Base-by-base conservation (phyloP, 2,888 invertebrate species). In the Lochmaea capreae region DNA sequence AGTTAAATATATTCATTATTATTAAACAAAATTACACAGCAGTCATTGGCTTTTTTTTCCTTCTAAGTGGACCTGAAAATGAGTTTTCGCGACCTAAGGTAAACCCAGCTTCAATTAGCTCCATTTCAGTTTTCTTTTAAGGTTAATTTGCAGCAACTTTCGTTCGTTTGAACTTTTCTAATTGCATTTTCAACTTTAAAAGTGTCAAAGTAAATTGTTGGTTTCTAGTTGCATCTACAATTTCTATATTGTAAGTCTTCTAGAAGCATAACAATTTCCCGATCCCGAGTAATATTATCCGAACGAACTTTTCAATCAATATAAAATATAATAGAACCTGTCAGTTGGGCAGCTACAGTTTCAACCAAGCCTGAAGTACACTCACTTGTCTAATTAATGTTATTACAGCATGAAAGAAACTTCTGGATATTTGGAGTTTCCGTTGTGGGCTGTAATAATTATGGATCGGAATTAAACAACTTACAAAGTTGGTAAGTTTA, bases 391-490 rank as follows among this genome's bases (percentile, higher is more conserved):
- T 42, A 67, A 67, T 67, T 67, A 67, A 58, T 67, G 46, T 59
- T 46, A 67, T 59, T 43, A 58, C n/a, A 59, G 12, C 26, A 67
- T 58, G 46, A 16, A 42, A 46, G 59, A 49, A 69, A 69, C 62
- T 62, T 62, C n/a, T 26, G 52, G 62, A 69, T 62, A 69, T 46
- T 52, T 39, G 62, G 49, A 69, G 62, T 62, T 69, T 26, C 33
- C 61, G 62, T 69, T 62, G 61, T 69, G 18, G 62, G 16, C 61
- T 61, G 26, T 49, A 69, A 69, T 69, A 52, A 69, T 69, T 61
- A 33, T 69, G 69, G 61, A 69, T 69, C 69, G 33, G 52, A 69
- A 52, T 69, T 69, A 49, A 69, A 69, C 52, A 69, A 69, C 69
- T 69, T 52, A 49, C 49, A 69, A 62, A 69, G 61, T 69, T 62